These are phyloP conservation scores for Phaetusa simplex DNA, from an alignment of 2,113 vertebrate species.

Conservation along the genomic window DNA sequence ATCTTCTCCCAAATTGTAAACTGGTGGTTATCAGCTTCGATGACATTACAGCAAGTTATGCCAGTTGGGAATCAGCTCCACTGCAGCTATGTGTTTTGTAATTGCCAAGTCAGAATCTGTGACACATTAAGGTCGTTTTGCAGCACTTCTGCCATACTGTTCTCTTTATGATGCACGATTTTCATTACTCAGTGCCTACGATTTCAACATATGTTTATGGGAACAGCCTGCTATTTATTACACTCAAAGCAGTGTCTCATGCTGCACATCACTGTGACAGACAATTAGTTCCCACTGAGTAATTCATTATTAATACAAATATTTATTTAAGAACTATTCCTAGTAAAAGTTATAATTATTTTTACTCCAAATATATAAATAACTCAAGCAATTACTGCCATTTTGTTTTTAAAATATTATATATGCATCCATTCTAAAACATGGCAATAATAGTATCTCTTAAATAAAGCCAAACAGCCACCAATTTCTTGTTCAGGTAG, in stretches of 20 bases:
- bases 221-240: slow-evolving; percentile 9
- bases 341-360: not conserved
- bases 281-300: slow-evolving; percentile 28
- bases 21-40: not conserved
- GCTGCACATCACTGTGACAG: not conserved
- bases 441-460: not conserved
- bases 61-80: not conserved
- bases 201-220: slow-evolving; percentile 29
- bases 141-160: not conserved
- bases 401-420: not conserved
- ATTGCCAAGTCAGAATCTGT: not conserved
- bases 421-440: not conserved
- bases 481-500: not conserved
- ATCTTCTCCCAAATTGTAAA: not conserved
- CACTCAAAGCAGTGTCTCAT: not conserved
- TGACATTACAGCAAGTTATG: not conserved
- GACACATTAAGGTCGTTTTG: not conserved
- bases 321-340: slow-evolving; percentile 27
- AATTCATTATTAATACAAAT: slow-evolving; percentile 54
- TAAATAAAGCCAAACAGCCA: not conserved
- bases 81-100: not conserved
- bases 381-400: not conserved
- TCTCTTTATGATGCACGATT: slow-evolving; percentile 11
- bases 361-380: not conserved
- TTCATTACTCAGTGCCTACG: not conserved